Base-by-base conservation (phyloP, 1,140 invertebrate species). In the Episyrphus balteatus region DNA sequence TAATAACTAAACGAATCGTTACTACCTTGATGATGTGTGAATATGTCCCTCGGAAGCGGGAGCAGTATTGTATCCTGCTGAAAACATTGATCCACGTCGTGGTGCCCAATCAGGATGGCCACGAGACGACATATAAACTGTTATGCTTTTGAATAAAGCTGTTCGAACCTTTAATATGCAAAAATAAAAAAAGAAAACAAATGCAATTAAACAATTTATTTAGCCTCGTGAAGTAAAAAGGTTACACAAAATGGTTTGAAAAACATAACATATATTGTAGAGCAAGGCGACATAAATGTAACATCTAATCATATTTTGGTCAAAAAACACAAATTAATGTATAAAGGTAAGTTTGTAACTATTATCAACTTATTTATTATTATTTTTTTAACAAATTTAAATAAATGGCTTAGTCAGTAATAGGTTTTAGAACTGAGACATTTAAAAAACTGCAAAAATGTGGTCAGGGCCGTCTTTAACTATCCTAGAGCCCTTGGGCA, bases 111-210 rank as follows among this genome's bases (percentile, higher is more conserved):
- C 70, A 8, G 66, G 62, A 49, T 67, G 62, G 30, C 68, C 67
- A 31, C 76, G 67, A 15, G 73, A 56, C 1, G 74, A 76, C 51
- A 78, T 63, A 49, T 77, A 77, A 1, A 74, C 71, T 19, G 72
- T 70, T 19, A 79, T 61, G 11, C 73, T 75, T 58, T 79, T 79
- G n/a, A 72, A 60, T 49, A 79, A 52, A 8, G 73, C 76, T 12
- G 74, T 55, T 48, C 73, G 69, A 3, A 79, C 77, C 77, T 79
- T 45, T 7, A 51, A n/a, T n/a, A n/a, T n/a, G n/a, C n/a, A n/a
- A n/a, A n/a, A 44, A 9, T 3, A 19, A 30, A 34, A 15, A 45
- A 34, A 17, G 5, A n/a, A 19, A 21, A 13, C 10, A 30, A 10
- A 30, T 18, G 18, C 6, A 2, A 30, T 30, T 46, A 17, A 12